Conservation (phyloP, 2,113 vertebrate species). For the Hystrix cristata region DNA sequence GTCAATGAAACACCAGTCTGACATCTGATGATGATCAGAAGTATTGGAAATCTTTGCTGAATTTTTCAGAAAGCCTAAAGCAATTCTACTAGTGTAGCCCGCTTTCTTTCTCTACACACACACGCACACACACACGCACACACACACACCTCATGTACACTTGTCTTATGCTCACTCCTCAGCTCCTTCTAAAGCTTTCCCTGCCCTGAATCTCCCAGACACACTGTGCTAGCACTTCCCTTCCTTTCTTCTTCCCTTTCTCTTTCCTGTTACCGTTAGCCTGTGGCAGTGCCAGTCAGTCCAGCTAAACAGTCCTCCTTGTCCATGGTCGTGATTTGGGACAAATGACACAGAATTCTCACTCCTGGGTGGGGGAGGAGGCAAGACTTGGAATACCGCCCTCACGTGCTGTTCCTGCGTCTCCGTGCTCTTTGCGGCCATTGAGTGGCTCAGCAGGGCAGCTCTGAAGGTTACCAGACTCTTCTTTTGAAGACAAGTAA, state of each 20-base stretch:
- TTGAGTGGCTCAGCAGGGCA: rapidly evolving
- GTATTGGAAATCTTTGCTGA: not conserved
- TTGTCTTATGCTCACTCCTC: not conserved
- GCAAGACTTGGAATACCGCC: not conserved
- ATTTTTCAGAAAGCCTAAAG: not conserved
- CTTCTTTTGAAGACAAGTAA: not conserved
- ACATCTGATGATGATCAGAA: not conserved
- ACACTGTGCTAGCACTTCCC: not conserved
- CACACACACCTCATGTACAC: not conserved
- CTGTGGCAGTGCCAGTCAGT: not conserved
- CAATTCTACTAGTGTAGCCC: not conserved
- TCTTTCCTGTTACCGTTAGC: not conserved
- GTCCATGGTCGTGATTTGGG: not conserved
- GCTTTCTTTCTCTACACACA: not conserved
- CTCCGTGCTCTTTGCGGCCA: not conserved
- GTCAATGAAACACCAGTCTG: not conserved
- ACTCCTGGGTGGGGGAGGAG: not conserved
- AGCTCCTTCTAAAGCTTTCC: not conserved
- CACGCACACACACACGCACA: not conserved
- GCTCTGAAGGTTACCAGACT: not conserved
- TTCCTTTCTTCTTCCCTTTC: not conserved
- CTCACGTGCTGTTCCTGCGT: not conserved
- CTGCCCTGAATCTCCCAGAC: not conserved
- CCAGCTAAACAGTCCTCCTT: not conserved
- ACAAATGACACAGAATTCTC: not conserved